Evolutionary conservation across 2,797 vertebrate species (phyloP), one percentile per base, ranked within the genome.

Genomic region (Arnoldichthys spilopterus): DNA sequence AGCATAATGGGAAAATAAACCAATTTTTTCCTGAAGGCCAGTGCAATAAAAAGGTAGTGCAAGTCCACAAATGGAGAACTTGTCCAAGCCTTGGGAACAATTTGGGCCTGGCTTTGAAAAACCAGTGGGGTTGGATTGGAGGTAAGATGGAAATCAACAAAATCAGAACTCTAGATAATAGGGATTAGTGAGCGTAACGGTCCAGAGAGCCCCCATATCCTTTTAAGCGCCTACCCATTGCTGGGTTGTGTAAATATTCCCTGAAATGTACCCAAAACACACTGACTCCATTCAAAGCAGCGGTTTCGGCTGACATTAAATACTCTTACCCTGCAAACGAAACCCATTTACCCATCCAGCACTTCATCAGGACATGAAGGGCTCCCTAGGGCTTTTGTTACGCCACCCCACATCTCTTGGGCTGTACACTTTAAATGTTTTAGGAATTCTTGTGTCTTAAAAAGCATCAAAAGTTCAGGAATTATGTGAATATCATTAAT

Each of bases 211-310:
- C 69, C 59, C 43, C 2, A 26, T 64, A 43, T 67, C 74, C 64
- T 74, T 78, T 79, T 54, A 77, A 84, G 51, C 15, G 59, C 63
- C 54, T n/a, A n/a, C 68, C 69, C 70, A 59, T 63, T 61, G 45
- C 37, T 59, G 24, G 62, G 74, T 78, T 85, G 76, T 69, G 72
- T 84, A 83, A 84, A 85, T 68, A 83, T 66, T 81, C 77, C 22
- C 28, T 62, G 71, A 79, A 79, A 81, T 73, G 51, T 74, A 53
- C 78, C 74, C 73, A 83, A 77, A 82, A 81, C 74, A 84, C 74
- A 76, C 59, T 54, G 61, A 72, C 64, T 53, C 69, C 53, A 68
- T 85, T 82, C 69, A 74, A 79, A 79, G 49, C 37, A 53, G 59
- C 26, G 37, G 63, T 59, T 77, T 82, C 34, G 67, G 54, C 67